Percentiles rank a stretch among this genome's conserved stretches.
Evolutionary conservation across 2,113 vertebrate genomes (phyloP).

Genomic region (Pollimyrus isidori): DNA sequence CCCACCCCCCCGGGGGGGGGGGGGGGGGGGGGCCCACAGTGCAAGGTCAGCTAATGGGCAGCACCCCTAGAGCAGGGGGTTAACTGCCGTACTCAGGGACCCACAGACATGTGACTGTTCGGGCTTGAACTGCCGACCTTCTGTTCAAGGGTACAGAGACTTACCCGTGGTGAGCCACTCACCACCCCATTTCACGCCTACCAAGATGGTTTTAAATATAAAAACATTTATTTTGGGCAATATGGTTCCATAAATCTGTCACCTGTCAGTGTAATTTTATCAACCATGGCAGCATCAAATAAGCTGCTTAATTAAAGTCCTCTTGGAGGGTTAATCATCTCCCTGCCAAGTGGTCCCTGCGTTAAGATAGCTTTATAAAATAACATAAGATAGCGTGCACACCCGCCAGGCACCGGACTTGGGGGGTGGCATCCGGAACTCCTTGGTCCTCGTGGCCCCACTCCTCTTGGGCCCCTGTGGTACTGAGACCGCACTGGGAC

Average conservation of each 20-base stretch:
- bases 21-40: not conserved
- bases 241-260: not conserved
- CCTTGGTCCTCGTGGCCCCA: not conserved
- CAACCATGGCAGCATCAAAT: not conserved
- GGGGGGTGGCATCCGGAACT: constrained; percentile 6
- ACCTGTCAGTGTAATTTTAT: not conserved
- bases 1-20: not conserved
- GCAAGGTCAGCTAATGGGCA: too few species aligned
- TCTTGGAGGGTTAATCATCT: not conserved
- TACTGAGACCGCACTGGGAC: not conserved
- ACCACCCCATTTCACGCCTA: not conserved
- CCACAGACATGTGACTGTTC: too few species aligned
- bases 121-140: too few species aligned
- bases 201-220: not conserved
- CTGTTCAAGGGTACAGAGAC: too few species aligned
- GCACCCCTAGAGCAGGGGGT: too few species aligned
- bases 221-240: not conserved
- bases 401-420: constrained; percentile 51
- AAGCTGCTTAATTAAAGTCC: not conserved
- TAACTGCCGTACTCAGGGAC: too few species aligned
- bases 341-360: not conserved
- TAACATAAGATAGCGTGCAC: not conserved
- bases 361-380: not conserved
- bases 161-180: too few species aligned
- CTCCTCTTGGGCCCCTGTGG: constrained; percentile 11